phyloP scores from a whole-genome alignment of 1,140 invertebrate genomes.

The Dysdera silvatica region DNA sequence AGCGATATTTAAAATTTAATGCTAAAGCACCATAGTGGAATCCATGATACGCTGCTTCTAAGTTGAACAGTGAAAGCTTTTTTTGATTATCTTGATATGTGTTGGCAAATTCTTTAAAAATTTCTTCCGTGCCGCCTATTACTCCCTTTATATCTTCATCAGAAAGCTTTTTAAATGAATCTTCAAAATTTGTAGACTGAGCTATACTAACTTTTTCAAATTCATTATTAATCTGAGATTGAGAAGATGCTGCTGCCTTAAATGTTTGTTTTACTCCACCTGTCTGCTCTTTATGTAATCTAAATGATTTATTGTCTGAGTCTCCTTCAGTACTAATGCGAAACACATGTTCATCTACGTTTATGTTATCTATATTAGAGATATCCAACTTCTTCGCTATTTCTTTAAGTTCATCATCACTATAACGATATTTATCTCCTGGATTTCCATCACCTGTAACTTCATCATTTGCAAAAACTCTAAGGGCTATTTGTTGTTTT shows the following conservation, averaged over 20 bases:
- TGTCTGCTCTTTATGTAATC: conserved; percentile 5
- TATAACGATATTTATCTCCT: conserved; percentile 6
- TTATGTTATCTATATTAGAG: not conserved
- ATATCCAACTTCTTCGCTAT: conserved; percentile 5
- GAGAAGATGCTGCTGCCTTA: not conserved
- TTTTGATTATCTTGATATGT: not conserved
- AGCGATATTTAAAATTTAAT: conserved; percentile 15
- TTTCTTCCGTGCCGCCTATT: conserved; percentile 1
- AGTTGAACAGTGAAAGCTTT: too few relatives aligned
- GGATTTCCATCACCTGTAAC: not conserved
- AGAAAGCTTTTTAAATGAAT: conserved; percentile 6
- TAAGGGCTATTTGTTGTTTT: conserved; percentile 11
- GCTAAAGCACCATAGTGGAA: conserved; percentile 12
- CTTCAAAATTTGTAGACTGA: not conserved
- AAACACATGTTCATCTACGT: conserved; percentile 8
- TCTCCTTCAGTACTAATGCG: conserved; percentile 14
- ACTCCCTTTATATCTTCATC: not conserved
- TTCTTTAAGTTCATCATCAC: conserved; percentile 18
- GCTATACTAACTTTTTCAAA: not conserved
- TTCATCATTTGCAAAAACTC: conserved; percentile 16
- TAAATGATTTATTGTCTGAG: conserved; percentile 1
- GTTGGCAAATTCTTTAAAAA: not conserved
- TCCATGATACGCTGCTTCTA: conserved; percentile 11
- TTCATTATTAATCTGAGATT: not conserved
- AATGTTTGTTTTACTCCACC: conserved; percentile 12